Percentiles rank a stretch among this genome's conserved stretches.
Evolutionary conservation across 2,113 vertebrate genomes (phyloP).

Genomic region (Mormyrus iriodes): DNA sequence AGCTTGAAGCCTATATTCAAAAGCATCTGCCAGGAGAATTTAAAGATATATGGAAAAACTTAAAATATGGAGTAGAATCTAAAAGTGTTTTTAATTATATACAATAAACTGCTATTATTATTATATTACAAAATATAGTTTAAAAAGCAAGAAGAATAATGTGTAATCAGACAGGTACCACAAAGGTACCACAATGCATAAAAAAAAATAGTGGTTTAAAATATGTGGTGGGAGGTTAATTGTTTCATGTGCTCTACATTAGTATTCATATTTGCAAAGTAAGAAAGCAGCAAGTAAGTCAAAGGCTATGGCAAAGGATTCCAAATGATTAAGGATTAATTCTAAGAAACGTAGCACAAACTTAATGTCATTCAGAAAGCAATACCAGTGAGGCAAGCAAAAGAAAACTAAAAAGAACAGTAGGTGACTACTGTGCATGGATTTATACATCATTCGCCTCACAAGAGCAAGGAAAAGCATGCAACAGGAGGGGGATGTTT

Average conservation of each 20-base stretch:
- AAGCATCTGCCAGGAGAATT: no score
- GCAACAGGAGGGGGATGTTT: slow-evolving; percentile 14
- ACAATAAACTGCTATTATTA: background rate
- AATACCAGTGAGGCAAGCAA: background rate
- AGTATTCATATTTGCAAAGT: slow-evolving; percentile 30
- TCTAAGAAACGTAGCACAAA: background rate
- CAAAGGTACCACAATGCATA: slow-evolving; percentile 6
- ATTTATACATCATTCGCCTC: background rate
- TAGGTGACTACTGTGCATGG: background rate
- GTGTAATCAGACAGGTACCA: slow-evolving; percentile 1
- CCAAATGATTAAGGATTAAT: slow-evolving; percentile 9
- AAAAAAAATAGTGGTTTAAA: slow-evolving; percentile 1
- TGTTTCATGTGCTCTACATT: slow-evolving; percentile 12
- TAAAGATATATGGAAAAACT: background rate
- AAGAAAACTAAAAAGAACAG: background rate
- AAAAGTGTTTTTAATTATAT: background rate
- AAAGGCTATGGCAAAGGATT: slow-evolving; percentile 50
- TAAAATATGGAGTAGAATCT: background rate
- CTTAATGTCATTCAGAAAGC: background rate
- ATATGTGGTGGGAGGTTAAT: slow-evolving; percentile 16
- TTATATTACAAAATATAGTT: slow-evolving; percentile 8
- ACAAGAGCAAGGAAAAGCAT: background rate
- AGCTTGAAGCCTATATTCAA: background rate
- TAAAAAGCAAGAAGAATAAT: slow-evolving; percentile 3
- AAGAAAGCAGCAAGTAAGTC: slow-evolving; percentile 54